Evolutionary conservation across 2,113 vertebrate genomes (phyloP).

Genomic region (Phrynosoma blainvillii): DNA sequence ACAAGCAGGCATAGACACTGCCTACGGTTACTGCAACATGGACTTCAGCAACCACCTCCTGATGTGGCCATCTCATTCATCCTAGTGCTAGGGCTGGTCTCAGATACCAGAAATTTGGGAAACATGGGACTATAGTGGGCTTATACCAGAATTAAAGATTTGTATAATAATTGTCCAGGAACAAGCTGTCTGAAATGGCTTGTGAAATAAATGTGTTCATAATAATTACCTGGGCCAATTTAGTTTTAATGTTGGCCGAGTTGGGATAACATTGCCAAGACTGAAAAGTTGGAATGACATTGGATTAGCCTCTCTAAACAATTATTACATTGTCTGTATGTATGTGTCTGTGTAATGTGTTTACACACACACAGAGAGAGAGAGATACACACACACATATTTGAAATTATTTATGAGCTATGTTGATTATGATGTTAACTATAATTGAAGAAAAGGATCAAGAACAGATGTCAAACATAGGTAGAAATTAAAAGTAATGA

Average conservation of each 20-base stretch:
- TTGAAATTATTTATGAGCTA: no score
- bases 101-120: not conserved
- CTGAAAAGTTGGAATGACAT: fast-evolving
- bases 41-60: not conserved
- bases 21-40: not conserved
- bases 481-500: slow-evolving; percentile 66
- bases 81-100: not conserved
- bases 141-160: slow-evolving; percentile 6
- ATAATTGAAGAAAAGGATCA: slow-evolving; percentile 54
- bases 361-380: not conserved
- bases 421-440: slow-evolving; percentile 53
- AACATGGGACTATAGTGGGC: not conserved
- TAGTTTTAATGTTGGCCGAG: not conserved
- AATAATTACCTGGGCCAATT: not conserved
- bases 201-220: not conserved
- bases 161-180: no score
- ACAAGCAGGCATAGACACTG: no score
- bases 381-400: slow-evolving; percentile 32
- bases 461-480: slow-evolving; percentile 50
- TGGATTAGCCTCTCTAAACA: not conserved
- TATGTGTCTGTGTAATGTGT: not conserved
- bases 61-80: not conserved
- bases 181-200: no score
- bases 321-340: no score
- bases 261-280: not conserved